Conservation (phyloP, 2,888 invertebrate species). For the Empis stercorea region DNA sequence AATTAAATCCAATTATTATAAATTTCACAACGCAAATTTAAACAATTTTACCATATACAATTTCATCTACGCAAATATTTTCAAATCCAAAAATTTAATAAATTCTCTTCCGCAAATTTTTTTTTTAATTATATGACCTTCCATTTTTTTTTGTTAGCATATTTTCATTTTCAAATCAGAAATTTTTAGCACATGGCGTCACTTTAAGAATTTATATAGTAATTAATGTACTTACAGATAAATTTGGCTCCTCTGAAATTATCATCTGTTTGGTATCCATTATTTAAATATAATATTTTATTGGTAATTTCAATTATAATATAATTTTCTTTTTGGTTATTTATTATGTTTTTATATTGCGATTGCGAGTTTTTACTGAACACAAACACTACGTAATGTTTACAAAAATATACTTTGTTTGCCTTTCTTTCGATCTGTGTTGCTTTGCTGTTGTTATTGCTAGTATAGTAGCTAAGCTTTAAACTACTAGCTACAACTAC, state of each 20-base stretch:
- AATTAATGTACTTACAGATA: constrained; percentile 21
- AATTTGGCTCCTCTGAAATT: constrained; percentile 29
- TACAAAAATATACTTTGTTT: background rate
- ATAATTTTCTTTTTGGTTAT: background rate
- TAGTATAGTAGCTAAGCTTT: no score
- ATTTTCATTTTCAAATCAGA: background rate
- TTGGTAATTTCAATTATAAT: background rate
- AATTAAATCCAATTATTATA: no score
- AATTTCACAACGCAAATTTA: background rate
- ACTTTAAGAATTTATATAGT: constrained; percentile 3
- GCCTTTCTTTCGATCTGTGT: background rate
- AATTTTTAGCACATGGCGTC: constrained; percentile 7
- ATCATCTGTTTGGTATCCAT: constrained; percentile 35
- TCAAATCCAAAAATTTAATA: background rate
- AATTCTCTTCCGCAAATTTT: no score
- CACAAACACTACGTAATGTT: no score
- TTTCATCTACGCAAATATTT: no score
- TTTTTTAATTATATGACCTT: no score
- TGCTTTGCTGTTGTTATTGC: background rate
- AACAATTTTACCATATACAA: no score
- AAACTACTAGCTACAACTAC: no score
- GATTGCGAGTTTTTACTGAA: no score
- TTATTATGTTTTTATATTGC: background rate
- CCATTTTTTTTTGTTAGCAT: no score
- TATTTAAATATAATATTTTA: background rate